Base-by-base conservation (phyloP, 2,113 vertebrate genomes). In the Aramus guarauna region DNA sequence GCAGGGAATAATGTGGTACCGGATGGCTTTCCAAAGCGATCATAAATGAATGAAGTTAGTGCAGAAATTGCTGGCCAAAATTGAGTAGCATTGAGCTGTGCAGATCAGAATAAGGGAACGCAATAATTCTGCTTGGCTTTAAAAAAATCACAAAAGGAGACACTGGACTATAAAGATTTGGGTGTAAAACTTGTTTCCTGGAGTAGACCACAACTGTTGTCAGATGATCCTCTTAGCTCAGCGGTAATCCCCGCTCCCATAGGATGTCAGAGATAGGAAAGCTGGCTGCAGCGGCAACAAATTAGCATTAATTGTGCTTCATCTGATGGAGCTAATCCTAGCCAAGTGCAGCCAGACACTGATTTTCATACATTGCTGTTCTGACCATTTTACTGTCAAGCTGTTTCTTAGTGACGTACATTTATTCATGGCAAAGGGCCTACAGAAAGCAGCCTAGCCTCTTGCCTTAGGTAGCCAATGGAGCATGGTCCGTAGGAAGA, bases 271-370 rank as follows among this genome's bases (percentile, higher is more conserved):
- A 69, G 58, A 62, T 32, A 67, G 68, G 52, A 84, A 83, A 74
- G 16, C 82, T 72, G 75, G 21, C 37, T 83, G 67, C 37, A 79
- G 47, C n/a, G 37, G 43, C 17, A 39, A 18, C 56, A 84, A 84
- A 94, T 96, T 88, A 88, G 21, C 72, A 72, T 84, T 91, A 90
- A 84, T 78, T 78, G 39, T 68, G 43, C 80, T 92, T 93, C 82
- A 48, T 78, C 68, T 88, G 73, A 56, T 64, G n/a, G 83, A 89
- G 72, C 23, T 84, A 67, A 80, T 93, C 71, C 75, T 63, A 74
- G 64, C 52, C 43, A 47, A 81, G 37, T 47, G 56, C 80, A 88
- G 56, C 41, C 76, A 92, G 89, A 62, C 39, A 39, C 68, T 0
- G 2, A 56, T 81, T 95, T 78, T 89, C 64, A 17, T 77, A 67